Evolutionary conservation across 2,797 vertebrate species (phyloP), one percentile per base, ranked within the genome.

Genomic region (Lerista edwardsae): DNA sequence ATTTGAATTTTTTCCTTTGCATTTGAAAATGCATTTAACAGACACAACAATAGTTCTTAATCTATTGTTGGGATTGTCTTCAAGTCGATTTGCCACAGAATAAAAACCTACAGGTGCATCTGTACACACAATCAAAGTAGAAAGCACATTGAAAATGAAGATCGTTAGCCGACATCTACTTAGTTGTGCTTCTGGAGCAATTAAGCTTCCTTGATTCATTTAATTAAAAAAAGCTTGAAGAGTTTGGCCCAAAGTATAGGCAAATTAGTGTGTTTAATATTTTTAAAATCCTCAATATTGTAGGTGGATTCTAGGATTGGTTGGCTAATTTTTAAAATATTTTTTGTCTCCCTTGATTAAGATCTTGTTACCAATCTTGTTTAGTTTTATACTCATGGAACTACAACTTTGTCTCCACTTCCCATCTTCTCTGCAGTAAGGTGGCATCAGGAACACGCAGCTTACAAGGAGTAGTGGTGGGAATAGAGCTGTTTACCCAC

Each of bases 131-230:
- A 68, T 27, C 9, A 51, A 75, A 68, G 41, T 75, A 51, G n/a
- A n/a, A n/a, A n/a, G n/a, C 36, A 14, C 74, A 27, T 85, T 75
- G 51, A 59, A 75, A 59, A 80, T 44, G 84, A 85, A 69, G 39
- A 44, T 68, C 8, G 47, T 9, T 68, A 27, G 21, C 55, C 68
- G 29, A 47, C 55, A 80, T 74, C 6, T 41, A 39, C 67, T 68
- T 62, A 39, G 8, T 41, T 69, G 14, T 76, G 61, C 29, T 21
- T 80, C 21, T 71, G 39, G 31, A 72, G 19, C 79, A 76, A 44
- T 76, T 81, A 76, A 27, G 27, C 61, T 81, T 44, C 21, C n/a
- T 68, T 23, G 34, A 23, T 61, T 36, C 51, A 69, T 69, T 25
- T 55, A 80, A 47, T 5, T 55, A 47, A 47, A 47, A 11, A 7